These are phyloP conservation scores for Andrena flavipes DNA, from an alignment of 2,888 invertebrate genomes.

Conservation along the genomic window DNA sequence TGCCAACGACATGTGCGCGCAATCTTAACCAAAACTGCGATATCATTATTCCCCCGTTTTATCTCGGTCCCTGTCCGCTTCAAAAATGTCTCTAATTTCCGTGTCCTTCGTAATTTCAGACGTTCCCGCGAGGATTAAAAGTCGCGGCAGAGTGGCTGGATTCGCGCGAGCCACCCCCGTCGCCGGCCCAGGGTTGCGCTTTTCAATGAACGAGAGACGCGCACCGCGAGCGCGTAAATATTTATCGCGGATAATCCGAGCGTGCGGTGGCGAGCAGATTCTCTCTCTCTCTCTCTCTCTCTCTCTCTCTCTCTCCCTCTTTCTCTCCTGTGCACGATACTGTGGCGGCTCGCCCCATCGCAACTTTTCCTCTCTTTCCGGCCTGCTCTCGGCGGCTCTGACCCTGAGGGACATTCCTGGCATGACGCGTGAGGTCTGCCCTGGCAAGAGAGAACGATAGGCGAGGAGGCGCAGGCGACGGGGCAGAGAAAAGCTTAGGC, in stretches of 20 bases:
- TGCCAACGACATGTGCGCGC: constrained; percentile 20
- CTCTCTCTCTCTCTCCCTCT: neutral
- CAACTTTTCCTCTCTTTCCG: constrained; percentile 32
- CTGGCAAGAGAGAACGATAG: constrained; percentile 40
- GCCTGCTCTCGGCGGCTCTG: constrained; percentile 52
- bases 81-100: neutral
- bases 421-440: constrained; percentile 67
- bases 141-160: constrained; percentile 14
- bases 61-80: constrained; percentile 1
- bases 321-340: constrained; percentile 9
- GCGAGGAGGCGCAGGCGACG: constrained; percentile 38
- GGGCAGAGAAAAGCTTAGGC: constrained; percentile 65
- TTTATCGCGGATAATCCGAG: constrained; percentile 70
- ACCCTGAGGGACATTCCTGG: constrained; percentile 76
- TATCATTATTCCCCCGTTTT: constrained; percentile 43
- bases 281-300: too few species aligned
- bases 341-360: constrained; percentile 3
- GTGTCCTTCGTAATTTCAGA: neutral
- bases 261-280: constrained; percentile 18
- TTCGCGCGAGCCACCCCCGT: constrained; percentile 17
- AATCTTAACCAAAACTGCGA: constrained; percentile 45
- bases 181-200: constrained; percentile 43
- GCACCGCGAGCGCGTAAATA: constrained; percentile 63
- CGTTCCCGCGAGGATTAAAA: constrained; percentile 9
- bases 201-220: constrained; percentile 51